These are phyloP conservation scores for Platichthys flesus DNA, from an alignment of 2,113 vertebrate genomes.

Conservation along the genomic window DNA sequence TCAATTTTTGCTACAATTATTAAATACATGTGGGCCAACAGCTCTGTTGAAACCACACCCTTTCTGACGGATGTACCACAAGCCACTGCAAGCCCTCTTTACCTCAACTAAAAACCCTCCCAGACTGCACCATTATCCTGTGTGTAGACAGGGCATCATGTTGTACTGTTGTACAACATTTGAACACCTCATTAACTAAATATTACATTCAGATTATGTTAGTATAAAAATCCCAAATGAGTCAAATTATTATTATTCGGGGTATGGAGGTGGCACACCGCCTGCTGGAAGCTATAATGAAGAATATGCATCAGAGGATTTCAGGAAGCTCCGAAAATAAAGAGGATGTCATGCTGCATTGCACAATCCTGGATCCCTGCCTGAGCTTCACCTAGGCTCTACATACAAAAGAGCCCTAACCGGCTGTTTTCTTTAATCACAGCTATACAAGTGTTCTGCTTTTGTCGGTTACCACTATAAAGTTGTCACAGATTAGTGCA, in stretches of 20 bases:
- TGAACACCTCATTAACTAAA: background rate
- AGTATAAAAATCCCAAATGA: background rate
- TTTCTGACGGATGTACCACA: constrained; percentile 43
- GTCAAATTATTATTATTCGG: background rate
- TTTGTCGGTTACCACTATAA: background rate
- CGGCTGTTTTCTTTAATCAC: background rate
- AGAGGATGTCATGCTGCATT: background rate
- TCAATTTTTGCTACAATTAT: constrained; percentile 21
- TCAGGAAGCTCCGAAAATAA: background rate
- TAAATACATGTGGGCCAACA: constrained; percentile 38
- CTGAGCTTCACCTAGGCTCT: constrained; percentile 2
- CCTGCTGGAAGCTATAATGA: no score
- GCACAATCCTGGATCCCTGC: no score
- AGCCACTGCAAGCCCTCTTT: constrained; percentile 54
- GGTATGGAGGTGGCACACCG: no score
- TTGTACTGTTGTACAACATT: background rate
- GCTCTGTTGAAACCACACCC: constrained; percentile 59
- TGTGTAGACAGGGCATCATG: background rate
- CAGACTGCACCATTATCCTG: background rate
- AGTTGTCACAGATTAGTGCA: background rate
- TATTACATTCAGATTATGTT: background rate
- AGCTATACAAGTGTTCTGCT: background rate
- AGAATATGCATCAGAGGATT: no score
- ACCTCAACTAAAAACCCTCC: constrained; percentile 17
- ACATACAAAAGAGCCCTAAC: background rate